Evolutionary conservation across 2,888 invertebrate genomes (phyloP), one percentile per base, ranked within the genome.

Genomic region (Chrysolina oricalcia): DNA sequence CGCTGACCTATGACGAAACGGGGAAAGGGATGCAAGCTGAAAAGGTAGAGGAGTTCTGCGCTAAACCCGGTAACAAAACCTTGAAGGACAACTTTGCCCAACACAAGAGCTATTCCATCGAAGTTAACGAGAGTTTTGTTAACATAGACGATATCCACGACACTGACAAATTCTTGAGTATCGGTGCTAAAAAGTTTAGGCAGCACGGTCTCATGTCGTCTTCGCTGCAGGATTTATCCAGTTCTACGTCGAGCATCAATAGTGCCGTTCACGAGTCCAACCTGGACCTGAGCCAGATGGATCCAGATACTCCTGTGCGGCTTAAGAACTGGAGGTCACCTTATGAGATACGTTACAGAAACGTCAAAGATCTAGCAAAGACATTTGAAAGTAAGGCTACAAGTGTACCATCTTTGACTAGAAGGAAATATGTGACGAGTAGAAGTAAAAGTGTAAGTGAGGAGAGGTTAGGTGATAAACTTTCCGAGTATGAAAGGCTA

Each of bases 321-420:
- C 85, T 86, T 66, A 93, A 92, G 80, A 93, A 92, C 21, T 94
- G 93, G 93, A 92, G 92, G 82, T 93, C 93, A 0, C 93, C 94
- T 0, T 93, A 93, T 81, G 93, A 93, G 81, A 92, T 92, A 69
- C 88, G 93, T 73, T 91, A 93, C 21, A 93, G 93, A 11, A 76
- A 76, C 11, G 80, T 64, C 13, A 93, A 93, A 74, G 93, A 93
- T 53, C 88, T 95, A 74, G 91, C 94, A 0, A 92, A 93, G 84
- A 94, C 93, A 86, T 95, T 94, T 80, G 91, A 93, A 81, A 87
- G 89, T 80, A 86, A 85, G 72, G 85, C 88, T 13, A 83, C 82
- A 15, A 88, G 88, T 77, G 87, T 87, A 70, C 87, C 88, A 17
- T 82, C 85, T 70, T 80, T 87, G 59, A 83, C 82, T 72, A 83